Conservation (phyloP, 2,797 vertebrate species). For the Crax fasciolata region DNA sequence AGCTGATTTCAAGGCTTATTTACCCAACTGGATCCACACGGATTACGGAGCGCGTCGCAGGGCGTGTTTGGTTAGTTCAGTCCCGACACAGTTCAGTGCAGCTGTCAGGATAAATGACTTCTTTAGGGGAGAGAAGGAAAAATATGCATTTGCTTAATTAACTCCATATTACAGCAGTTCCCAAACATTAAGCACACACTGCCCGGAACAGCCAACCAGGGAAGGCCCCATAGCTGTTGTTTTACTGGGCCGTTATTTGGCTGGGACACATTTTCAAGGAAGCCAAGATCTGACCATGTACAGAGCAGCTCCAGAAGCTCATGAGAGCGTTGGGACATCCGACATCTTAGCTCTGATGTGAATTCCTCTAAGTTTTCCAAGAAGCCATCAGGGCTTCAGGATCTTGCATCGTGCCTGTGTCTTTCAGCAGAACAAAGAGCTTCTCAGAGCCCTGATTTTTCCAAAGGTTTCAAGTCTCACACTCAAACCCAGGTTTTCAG, state of each 20-base stretch:
- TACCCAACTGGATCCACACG: constrained; percentile 25
- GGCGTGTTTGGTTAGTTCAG: constrained; percentile 24
- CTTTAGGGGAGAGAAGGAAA: neutral
- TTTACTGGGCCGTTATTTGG: neutral
- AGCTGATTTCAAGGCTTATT: constrained; percentile 64
- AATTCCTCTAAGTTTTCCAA: neutral
- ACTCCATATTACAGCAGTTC: neutral
- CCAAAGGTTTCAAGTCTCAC: neutral
- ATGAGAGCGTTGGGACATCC: neutral
- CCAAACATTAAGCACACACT: neutral
- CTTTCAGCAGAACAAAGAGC: neutral
- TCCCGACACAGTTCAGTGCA: constrained; percentile 28
- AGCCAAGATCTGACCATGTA: neutral
- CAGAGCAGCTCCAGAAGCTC: neutral
- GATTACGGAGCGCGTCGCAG: constrained; percentile 45
- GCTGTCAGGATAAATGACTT: constrained; percentile 48
- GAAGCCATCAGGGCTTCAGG: neutral
- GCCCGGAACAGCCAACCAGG: neutral
- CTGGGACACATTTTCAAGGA: neutral
- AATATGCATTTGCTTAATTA: constrained; percentile 31
- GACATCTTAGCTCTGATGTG: neutral
- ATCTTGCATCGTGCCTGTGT: neutral
- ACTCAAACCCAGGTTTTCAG: neutral
- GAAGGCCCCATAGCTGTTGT: neutral
- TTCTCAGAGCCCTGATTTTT: neutral